Conservation (phyloP, 23 tunicate species). For the Trididemnum clinides region DNA sequence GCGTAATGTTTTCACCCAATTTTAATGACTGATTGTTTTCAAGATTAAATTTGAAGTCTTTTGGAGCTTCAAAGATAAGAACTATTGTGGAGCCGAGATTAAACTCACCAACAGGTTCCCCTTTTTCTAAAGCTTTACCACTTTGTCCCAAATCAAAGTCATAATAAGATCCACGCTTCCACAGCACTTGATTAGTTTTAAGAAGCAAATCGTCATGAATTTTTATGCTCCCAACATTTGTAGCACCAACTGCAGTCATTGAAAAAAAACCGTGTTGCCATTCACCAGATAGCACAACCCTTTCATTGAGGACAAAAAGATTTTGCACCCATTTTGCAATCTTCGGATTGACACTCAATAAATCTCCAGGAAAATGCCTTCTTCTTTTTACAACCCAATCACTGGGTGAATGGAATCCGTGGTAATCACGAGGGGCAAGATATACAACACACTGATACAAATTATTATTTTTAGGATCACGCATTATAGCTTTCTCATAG, state of each 20-base stretch:
- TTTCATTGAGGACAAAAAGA: conserved; percentile 87
- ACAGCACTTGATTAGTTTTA: conserved; percentile 57
- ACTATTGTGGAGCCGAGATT: conserved; percentile 93
- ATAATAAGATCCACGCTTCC: conserved; percentile 47
- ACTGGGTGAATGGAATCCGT: conserved; percentile 86
- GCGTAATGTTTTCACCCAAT: conserved; percentile 46
- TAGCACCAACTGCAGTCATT: conserved; percentile 93
- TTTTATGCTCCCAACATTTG: conserved; percentile 88
- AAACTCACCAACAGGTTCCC: conserved; percentile 79
- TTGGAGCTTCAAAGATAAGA: conserved; percentile 90
- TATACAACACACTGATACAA: conserved; percentile 86
- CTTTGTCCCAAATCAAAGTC: conserved; percentile 29
- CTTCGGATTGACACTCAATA: conserved; percentile 88
- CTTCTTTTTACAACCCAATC: conserved; percentile 79
- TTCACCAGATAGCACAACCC: conserved; percentile 73
- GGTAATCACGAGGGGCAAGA: conserved; percentile 93
- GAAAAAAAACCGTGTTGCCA: conserved; percentile 94
- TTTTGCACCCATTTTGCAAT: conserved; percentile 57
- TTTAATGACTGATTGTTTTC: conserved; percentile 23
- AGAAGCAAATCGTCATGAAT: conserved; percentile 68
- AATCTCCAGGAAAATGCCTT: conserved; percentile 92
- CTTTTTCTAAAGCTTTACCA: conserved; percentile 43
- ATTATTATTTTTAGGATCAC: conserved; percentile 72
- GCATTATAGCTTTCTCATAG: conserved; percentile 60
- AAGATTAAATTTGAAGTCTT: conserved; percentile 36